Evolutionary conservation across 2,888 invertebrate genomes (phyloP).

Genomic region (Heliconius charithonia): DNA sequence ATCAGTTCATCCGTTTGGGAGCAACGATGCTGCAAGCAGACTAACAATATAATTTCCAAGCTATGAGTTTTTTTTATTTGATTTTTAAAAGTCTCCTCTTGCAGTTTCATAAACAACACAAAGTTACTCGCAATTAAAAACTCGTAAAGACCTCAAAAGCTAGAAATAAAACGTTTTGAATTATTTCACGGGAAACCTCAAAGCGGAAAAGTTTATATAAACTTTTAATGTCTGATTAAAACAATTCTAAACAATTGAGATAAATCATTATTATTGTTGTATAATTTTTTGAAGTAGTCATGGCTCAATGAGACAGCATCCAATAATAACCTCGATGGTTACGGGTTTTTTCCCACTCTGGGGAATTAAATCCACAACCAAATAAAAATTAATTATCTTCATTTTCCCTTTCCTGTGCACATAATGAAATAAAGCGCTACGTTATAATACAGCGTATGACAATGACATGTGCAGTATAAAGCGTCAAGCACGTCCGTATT

Average conservation of each 20-base stretch:
- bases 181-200: conserved; percentile 21
- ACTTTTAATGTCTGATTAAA: conserved; percentile 23
- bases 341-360: not conserved
- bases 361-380: not conserved
- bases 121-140: conserved; percentile 23
- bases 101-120: not conserved
- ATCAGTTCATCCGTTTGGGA: no score
- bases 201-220: conserved; percentile 23
- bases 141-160: conserved; percentile 18
- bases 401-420: no score
- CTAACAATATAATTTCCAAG: no score
- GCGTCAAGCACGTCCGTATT: no score
- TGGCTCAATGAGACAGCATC: not conserved
- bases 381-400: no score
- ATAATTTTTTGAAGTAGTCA: not conserved
- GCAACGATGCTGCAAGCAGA: no score
- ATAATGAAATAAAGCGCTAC: no score
- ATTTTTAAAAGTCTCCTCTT: not conserved
- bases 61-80: not conserved
- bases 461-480: no score
- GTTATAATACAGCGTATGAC: no score
- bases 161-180: conserved; percentile 12
- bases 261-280: not conserved
- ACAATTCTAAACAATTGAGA: not conserved
- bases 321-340: not conserved